Conservation (phyloP, 92 coral and sea anemone genomes). For the Palythoa grandis region DNA sequence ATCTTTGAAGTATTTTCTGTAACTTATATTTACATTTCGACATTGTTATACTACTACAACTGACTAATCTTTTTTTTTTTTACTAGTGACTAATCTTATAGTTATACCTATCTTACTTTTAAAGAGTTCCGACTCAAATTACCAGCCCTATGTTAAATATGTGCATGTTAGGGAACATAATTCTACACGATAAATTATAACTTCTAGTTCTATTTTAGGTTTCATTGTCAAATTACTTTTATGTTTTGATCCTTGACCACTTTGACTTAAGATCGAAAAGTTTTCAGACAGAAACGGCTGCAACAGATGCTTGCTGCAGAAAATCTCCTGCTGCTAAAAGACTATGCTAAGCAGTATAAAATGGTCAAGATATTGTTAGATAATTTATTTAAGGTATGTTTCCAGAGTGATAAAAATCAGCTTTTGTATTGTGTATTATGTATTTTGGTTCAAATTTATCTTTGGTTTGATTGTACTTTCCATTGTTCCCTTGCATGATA, state of each 20-base stretch:
- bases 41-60: neutral
- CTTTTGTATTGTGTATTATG: no score
- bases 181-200: no score
- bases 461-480: no score
- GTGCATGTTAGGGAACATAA: no score
- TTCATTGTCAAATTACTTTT: neutral
- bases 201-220: neutral
- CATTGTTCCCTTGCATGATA: neutral
- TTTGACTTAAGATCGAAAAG: constrained; percentile 65
- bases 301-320: constrained; percentile 85
- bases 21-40: no score
- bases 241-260: neutral
- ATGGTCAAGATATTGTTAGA: constrained; percentile 78
- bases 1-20: neutral
- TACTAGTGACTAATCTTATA: no score
- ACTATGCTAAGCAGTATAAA: constrained; percentile 83
- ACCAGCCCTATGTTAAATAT: neutral
- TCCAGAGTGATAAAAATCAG: no score
- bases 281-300: constrained; percentile 81
- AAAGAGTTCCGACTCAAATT: neutral
- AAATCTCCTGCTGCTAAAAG: constrained; percentile 65
- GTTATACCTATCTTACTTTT: no score
- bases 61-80: no score
- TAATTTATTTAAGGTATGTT: constrained; percentile 82
- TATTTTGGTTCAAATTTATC: no score